phyloP scores from a whole-genome alignment of 2,888 invertebrate species.

The Drosophila lacicola region DNA sequence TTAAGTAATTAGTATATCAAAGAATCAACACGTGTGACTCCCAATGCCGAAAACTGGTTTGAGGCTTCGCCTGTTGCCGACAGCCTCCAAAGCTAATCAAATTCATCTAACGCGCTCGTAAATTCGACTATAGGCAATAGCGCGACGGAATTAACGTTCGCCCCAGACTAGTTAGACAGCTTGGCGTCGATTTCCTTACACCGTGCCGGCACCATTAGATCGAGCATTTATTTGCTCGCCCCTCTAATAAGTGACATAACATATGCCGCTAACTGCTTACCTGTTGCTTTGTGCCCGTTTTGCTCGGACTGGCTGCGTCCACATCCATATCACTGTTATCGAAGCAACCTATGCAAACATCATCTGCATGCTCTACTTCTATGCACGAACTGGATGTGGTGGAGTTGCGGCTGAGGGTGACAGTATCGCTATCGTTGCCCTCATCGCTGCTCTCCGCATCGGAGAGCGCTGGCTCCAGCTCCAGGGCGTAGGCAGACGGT shows the following conservation, averaged over 20 bases:
- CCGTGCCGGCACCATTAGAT: conserved; percentile 23
- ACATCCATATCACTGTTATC: conserved; percentile 39
- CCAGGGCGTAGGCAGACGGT: conserved; percentile 71
- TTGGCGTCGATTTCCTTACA: conserved; percentile 60
- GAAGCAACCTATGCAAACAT: conserved; percentile 55
- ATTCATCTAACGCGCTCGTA: conserved; percentile 38
- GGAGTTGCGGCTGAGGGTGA: conserved; percentile 71
- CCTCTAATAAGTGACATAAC: conserved; percentile 19
- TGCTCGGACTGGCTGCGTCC: conserved; percentile 15
- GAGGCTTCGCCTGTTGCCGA: conserved; percentile 18
- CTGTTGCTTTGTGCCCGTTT: conserved; percentile 44
- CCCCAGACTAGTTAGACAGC: conserved; percentile 57
- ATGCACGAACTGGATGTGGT: conserved; percentile 66
- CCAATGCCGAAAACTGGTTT: conserved; percentile 48
- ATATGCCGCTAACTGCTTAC: conserved; percentile 24
- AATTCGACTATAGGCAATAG: conserved; percentile 43
- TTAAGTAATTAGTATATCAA: conserved; percentile 45
- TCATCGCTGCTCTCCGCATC: conserved; percentile 74
- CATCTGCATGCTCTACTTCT: conserved; percentile 48
- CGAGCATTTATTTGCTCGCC: conserved; percentile 6
- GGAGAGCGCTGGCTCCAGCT: conserved; percentile 79
- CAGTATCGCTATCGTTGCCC: conserved; percentile 71
- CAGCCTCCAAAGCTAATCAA: conserved; percentile 36
- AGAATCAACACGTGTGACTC: conserved; percentile 32
- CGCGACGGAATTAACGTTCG: conserved; percentile 22